phyloP scores from a whole-genome alignment of 1,140 invertebrate genomes.

The Maniola jurtina region DNA sequence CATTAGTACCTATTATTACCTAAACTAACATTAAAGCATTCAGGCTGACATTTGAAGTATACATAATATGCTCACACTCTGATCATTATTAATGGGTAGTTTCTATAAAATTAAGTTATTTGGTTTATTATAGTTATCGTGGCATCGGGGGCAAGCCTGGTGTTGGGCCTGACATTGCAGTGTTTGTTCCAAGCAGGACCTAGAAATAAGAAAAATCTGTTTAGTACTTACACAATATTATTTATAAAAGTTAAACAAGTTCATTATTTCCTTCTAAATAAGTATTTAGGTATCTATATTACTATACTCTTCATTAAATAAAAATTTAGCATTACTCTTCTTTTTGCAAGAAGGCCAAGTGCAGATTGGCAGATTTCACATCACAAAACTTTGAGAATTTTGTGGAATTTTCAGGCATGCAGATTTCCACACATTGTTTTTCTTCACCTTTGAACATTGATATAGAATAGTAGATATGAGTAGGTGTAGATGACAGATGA shows the following conservation, averaged over 20 bases:
- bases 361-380: too few species aligned
- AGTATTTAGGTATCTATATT: too few species aligned
- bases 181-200: slow-evolving; percentile 73
- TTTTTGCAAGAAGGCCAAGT: too few species aligned
- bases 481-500: too few species aligned
- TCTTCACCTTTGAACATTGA: too few species aligned
- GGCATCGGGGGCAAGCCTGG: slow-evolving; percentile 78
- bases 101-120: slow-evolving; percentile 40
- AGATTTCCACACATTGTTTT: too few species aligned
- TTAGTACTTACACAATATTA: background rate
- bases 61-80: slow-evolving; percentile 40
- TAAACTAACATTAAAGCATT: slow-evolving; percentile 51
- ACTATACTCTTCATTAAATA: too few species aligned
- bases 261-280: too few species aligned
- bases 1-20: slow-evolving; percentile 36
- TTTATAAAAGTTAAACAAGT: background rate
- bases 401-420: too few species aligned
- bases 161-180: slow-evolving; percentile 71
- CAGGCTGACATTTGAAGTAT: slow-evolving; percentile 38
- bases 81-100: slow-evolving; percentile 34
- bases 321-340: too few species aligned
- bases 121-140: slow-evolving; percentile 71
- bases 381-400: too few species aligned
- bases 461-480: too few species aligned
- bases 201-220: slow-evolving; percentile 5